Base-by-base conservation (phyloP, 2,113 vertebrate genomes). In the Stegostoma tigrinum region DNA sequence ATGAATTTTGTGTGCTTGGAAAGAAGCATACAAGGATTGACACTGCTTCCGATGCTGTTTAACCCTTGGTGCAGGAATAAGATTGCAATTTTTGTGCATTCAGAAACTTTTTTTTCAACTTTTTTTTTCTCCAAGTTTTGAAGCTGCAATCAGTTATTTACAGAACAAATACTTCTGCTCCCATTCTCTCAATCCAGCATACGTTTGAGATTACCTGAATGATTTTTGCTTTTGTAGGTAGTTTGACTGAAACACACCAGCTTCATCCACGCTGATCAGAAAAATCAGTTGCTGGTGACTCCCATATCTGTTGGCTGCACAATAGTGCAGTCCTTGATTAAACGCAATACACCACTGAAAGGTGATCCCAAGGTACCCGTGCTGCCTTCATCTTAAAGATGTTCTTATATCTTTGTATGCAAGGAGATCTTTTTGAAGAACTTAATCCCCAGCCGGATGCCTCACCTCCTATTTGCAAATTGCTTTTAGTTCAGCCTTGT, bases 201-300 rank as follows among this genome's bases (percentile, higher is more conserved):
- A 48, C 38, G 48, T 23, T 3, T 38, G 66, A 68, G 23, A 70
- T 94, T 42, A 66, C 21, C 10, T 15, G 21, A 94, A 34, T 4
- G 1, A 45, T 19, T 61, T 55, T n/a, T 91, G 89, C 89, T 95
- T 72, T 45, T 72, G 0, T 78, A 99, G 99, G 98, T 97, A 34
- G 97, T 98, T 0, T 98, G 97, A 42, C 98, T 99, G 0, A 97
- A 95, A 83, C 83, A 12, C 96, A 97, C 97, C 87, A 98, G 98
- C 0, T 99, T 99, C 96, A 96, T 99, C 87, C 99, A 99, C 96
- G 99, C 99, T 0, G 99, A 99, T 95, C 99, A 99, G 96, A 99
- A 98, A 97, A 99, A 99, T 97, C 98, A 99, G 96, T 96, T 99
- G 96, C 98, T 99, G 98, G 98, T 97, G 97, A 99, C 98, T 0